Percentiles rank a stretch among this genome's conserved stretches.
Conservation (phyloP, 23 tunicate species). For the Halocynthia aurantium region DNA sequence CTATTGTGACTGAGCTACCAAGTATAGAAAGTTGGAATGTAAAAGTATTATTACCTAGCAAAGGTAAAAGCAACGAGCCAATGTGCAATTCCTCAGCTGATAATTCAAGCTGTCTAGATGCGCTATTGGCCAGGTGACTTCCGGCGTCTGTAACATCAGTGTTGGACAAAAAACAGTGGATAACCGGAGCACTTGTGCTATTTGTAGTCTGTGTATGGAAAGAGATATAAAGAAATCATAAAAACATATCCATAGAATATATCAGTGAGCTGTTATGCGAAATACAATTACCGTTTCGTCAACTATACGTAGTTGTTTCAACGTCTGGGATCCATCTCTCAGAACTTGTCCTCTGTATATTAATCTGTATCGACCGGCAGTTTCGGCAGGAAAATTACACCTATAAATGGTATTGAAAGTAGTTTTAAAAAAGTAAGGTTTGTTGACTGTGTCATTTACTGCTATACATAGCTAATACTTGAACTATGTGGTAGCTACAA, state of each 20-base stretch:
- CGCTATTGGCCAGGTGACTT: conserved; percentile 13
- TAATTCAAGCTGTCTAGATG: conserved; percentile 9
- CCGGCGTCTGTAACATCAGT: not conserved
- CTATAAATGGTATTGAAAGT: not conserved
- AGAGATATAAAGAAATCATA: no score
- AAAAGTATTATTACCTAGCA: conserved; percentile 4
- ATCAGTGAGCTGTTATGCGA: no score
- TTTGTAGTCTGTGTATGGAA: not conserved
- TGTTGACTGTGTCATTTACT: no score
- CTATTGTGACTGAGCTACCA: no score
- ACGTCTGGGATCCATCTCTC: conserved; percentile 6
- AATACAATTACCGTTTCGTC: no score
- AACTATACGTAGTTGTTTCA: conserved; percentile 10
- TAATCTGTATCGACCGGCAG: conserved; percentile 22
- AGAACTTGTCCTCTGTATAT: conserved; percentile 23
- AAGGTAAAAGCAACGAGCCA: conserved; percentile 13
- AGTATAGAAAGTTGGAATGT: no score
- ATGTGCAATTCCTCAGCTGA: conserved; percentile 24
- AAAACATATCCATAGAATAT: no score
- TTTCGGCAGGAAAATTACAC: conserved; percentile 1
- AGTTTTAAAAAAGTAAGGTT: no score
- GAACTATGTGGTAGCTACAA: no score
- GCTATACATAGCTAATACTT: no score
- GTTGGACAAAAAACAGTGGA: conserved; percentile 20
- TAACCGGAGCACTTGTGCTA: not conserved